These are phyloP conservation scores for Tineola bisselliella DNA, from an alignment of 2,888 invertebrate species.

Conservation along the genomic window DNA sequence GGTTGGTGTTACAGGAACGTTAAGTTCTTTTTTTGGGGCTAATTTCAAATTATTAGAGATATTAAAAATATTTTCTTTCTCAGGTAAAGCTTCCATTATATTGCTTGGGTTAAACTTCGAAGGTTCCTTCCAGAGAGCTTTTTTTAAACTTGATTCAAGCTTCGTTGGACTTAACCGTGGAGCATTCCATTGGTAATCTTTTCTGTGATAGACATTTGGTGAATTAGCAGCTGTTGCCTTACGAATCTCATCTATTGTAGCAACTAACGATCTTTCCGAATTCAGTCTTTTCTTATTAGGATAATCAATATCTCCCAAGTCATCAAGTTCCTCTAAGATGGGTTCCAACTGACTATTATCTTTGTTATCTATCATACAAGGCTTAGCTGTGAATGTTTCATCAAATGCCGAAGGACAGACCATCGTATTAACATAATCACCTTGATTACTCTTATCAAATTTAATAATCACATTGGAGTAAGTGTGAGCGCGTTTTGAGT, in stretches of 20 bases:
- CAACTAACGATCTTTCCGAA: constrained; percentile 69
- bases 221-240: constrained; percentile 67
- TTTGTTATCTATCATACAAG: constrained; percentile 64
- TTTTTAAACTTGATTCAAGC: constrained; percentile 44
- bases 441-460: constrained; percentile 48
- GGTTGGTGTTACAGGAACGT: constrained; percentile 23
- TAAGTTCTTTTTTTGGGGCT: constrained; percentile 33
- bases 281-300: constrained; percentile 49
- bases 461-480: constrained; percentile 60
- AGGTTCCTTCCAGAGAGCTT: constrained; percentile 59
- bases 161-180: constrained; percentile 43
- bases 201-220: constrained; percentile 65
- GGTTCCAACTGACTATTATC: constrained; percentile 65
- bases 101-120: constrained; percentile 53
- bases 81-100: constrained; percentile 49
- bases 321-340: constrained; percentile 68
- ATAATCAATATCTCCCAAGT: constrained; percentile 52
- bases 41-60: constrained; percentile 36
- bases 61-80: constrained; percentile 47
- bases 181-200: constrained; percentile 60
- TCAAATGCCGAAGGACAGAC: constrained; percentile 48
- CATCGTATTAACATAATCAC: constrained; percentile 64
- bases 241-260: constrained; percentile 72
- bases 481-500: constrained; percentile 44
- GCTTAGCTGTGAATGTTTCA: constrained; percentile 64